Evolutionary conservation across 92 coral and sea anemone species (phyloP), one percentile per base, ranked within the genome.

Genomic region (Plumapathes pennacea): DNA sequence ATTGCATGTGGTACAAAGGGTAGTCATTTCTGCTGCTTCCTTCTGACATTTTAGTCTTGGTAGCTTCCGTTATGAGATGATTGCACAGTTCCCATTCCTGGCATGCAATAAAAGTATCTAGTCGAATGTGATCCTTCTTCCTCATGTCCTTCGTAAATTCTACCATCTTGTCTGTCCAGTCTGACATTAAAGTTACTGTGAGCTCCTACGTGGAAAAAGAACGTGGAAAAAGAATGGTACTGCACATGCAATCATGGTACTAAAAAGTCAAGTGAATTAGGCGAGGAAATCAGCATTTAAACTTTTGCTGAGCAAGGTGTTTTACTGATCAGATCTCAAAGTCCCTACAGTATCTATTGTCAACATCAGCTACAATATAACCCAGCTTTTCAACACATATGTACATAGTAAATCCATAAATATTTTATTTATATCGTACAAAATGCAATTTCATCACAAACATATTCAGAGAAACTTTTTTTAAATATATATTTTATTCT

Each of bases 181-280:
- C 90, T 33, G 90, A 83, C 85, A 77, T 79, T 12, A 83, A 60
- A 2, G 85, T 78, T 28, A 83, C 65, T 2, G 90, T 83, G 5
- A 83, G 50, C 40, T 75, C 65, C 90, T 83, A 42, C 3, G 45
- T 53, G 4, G 30, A 43, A 38, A 5, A 54, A 64, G 21, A n/a
- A n/a, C n/a, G n/a, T n/a, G n/a, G 15, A 10, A 10, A 15, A 38
- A 31, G 1, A 10, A 14, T 36, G 3, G 5, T 6, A 38, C 13
- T 57, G 64, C 48, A 19, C 22, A 18, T 8, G 23, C 2, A n/a
- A n/a, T n/a, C n/a, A n/a, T n/a, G n/a, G n/a, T n/a, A n/a, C n/a
- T n/a, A n/a, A n/a, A n/a, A n/a, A n/a, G n/a, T n/a, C n/a, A n/a
- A n/a, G n/a, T n/a, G n/a, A n/a, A n/a, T n/a, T n/a, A n/a, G n/a